Percentiles rank a stretch among this genome's conserved stretches.
Conservation (phyloP, 2,113 vertebrate genomes). For the Crypturellus undulatus region DNA sequence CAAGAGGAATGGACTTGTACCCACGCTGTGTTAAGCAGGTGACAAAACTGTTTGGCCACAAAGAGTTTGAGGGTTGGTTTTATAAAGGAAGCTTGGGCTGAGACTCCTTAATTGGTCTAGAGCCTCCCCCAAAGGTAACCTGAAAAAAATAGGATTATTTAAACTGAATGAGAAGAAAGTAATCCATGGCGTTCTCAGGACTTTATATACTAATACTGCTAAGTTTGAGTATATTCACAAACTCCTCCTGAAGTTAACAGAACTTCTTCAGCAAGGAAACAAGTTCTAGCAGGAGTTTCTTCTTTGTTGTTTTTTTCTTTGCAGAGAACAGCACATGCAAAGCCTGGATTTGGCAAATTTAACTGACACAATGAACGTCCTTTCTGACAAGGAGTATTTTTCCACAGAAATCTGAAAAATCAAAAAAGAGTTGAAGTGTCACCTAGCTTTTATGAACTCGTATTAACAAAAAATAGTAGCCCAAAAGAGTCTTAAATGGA, state of each 20-base stretch:
- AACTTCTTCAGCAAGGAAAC: background rate
- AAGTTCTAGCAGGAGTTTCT: background rate
- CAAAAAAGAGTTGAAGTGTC: background rate
- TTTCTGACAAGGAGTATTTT: background rate
- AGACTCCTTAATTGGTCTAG: background rate
- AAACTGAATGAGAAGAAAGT: background rate
- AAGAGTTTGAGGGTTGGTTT: background rate
- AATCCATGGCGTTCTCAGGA: background rate
- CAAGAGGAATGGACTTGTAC: background rate
- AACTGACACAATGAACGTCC: background rate
- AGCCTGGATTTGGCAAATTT: constrained; percentile 3
- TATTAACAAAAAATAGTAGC: background rate
- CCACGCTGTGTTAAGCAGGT: background rate
- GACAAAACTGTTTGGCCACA: background rate
- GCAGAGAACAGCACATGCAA: background rate
- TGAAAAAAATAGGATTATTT: background rate
- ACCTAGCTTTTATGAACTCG: background rate
- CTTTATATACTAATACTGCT: background rate
- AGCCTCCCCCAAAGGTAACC: background rate
- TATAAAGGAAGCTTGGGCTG: background rate
- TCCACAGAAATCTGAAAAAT: background rate
- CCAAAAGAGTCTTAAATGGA: background rate
- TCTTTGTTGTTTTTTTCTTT: background rate
- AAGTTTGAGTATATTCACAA: background rate
- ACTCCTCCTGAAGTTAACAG: background rate